Base-by-base conservation (phyloP, 1,140 invertebrate species). In the Cherax quadricarinatus region DNA sequence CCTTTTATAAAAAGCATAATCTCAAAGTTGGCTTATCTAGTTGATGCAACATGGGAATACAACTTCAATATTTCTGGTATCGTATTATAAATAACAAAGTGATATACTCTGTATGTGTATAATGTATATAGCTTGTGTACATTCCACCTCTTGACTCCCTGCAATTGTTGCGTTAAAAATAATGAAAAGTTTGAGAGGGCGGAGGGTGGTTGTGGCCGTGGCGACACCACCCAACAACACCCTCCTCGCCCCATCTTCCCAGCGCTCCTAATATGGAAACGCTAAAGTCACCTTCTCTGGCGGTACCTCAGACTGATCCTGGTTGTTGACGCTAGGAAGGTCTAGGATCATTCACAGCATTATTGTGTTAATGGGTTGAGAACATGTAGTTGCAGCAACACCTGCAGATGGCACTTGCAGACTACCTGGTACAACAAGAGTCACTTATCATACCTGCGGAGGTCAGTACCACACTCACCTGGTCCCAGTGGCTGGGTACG, bases 141-240 rank as follows among this genome's bases (percentile, higher is more conserved):
- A 41, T 41, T 41, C 30, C 30, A 41, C 0, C 30, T 41, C 30
- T 41, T 41, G 53, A 57, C 14, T 57, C 5, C 53, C 53, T 57
- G 53, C 14, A 10, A 57, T 6, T 57, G 14, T 14, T 57, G 9
- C 6, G 14, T 9, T 14, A 57, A 57, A 57, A 57, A 7, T 9
- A 14, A 10, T 14, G 53, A 57, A 14, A 57, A 57, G 53, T 10
- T 14, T 14, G 9, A 57, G 53, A 5, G 62, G 66, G n/a, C 70
- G 70, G 70, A 24, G 70, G 9, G 70, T 30, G 16, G 1, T n/a
- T 24, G 70, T 30, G 70, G 70, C 70, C 7, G 70, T n/a, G n/a
- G n/a, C 70, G 70, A n/a, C 70, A 75, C 70, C 70, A 75, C 70
- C 70, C 70, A 75, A 70, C 12, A 75, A 75, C 70, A 75, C 70